These are phyloP conservation scores for Melanotus villosus DNA, from an alignment of 2,888 invertebrate species.

Conservation along the genomic window DNA sequence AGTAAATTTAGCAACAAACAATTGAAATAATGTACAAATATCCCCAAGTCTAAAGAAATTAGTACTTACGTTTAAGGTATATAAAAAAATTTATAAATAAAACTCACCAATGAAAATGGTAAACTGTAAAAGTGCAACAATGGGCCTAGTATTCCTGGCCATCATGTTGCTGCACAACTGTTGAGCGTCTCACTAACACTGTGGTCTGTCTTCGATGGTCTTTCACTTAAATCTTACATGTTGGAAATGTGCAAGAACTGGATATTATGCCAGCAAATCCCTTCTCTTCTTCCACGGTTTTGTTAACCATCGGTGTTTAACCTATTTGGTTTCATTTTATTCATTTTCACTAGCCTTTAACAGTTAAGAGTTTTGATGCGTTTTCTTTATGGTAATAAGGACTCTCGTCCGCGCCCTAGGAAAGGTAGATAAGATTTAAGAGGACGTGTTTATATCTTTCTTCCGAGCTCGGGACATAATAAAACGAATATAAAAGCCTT, in stretches of 20 bases:
- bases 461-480: background rate
- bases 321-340: conserved; percentile 2
- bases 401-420: background rate
- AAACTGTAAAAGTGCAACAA: conserved; percentile 42
- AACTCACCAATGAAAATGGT: conserved; percentile 55
- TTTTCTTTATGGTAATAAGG: conserved; percentile 23
- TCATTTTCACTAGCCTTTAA: conserved; percentile 16
- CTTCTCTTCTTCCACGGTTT: conserved; percentile 51
- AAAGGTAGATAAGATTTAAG: conserved; percentile 18
- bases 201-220: conserved; percentile 59
- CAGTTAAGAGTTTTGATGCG: background rate
- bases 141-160: conserved; percentile 58
- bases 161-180: conserved; percentile 56
- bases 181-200: conserved; percentile 58
- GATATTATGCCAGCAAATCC: conserved; percentile 52
- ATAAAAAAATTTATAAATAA: no score
- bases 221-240: conserved; percentile 64
- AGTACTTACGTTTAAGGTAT: no score
- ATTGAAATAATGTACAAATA: no score
- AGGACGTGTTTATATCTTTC: conserved; percentile 21
- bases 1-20: no score
- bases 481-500: conserved; percentile 16
- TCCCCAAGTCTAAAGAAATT: no score
- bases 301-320: background rate
- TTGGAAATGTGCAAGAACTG: conserved; percentile 57